A percentile compares a stretch with the other conserved stretches of the same genome.
Evolutionary conservation across 2,113 vertebrate genomes (phyloP).

Genomic region (Dicerorhinus sumatrensis): DNA sequence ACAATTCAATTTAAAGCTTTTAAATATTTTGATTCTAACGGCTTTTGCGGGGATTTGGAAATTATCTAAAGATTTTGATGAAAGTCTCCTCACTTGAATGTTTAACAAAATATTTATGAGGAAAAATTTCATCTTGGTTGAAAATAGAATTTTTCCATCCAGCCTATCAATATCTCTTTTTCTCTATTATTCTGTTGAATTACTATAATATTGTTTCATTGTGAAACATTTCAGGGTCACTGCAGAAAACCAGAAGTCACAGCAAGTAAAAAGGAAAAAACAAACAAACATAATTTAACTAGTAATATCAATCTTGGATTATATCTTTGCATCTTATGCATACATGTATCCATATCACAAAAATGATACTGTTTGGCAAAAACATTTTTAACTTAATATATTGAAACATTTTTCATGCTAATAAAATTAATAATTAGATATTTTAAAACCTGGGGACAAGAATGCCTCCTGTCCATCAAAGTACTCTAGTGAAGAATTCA

Average conservation of each 20-base stretch:
- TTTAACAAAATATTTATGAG: background rate
- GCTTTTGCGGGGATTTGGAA: background rate
- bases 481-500: background rate
- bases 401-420: background rate
- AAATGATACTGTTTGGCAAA: background rate
- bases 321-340: background rate
- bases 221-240: background rate
- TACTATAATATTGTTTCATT: background rate
- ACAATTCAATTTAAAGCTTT: background rate
- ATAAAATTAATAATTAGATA: background rate
- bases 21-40: background rate
- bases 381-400: background rate
- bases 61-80: background rate
- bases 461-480: background rate
- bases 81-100: background rate
- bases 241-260: constrained; percentile 13
- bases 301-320: background rate
- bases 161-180: background rate
- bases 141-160: background rate
- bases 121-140: background rate
- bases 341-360: background rate
- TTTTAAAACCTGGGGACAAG: background rate
- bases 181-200: background rate
- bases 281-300: background rate
- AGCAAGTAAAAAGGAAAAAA: background rate